Evolutionary conservation across 2,113 vertebrate genomes (phyloP), one percentile per base, ranked within the genome.

Genomic region (Xenus cinereus): DNA sequence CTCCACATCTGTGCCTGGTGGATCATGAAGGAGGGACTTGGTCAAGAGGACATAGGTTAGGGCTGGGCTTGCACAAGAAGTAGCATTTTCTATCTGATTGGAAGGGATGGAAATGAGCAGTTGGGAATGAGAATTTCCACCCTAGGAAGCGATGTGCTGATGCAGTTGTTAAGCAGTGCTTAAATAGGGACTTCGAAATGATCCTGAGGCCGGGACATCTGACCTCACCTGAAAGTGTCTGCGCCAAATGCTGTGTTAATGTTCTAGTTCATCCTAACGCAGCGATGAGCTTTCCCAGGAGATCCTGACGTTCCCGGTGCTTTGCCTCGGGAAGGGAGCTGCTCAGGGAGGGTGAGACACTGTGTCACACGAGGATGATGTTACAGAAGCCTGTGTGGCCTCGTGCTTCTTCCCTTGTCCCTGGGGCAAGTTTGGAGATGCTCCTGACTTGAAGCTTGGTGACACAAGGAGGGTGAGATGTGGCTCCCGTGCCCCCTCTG

Each of bases 281-380:
- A 30, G 33, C 2, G 1, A 4, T 43, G 62, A 35, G 10, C 37
- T 50, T 84, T 90, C 23, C 30, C 27, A 53, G 27, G 72, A 60
- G 30, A 69, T 63, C 30, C 18, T 56, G 71, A 4, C 0, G 1
- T 83, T 80, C 48, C 43, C 0, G 0, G 4, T 39, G n/a, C 30
- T 53, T 66, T 80, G 7, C 23, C 9, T 77, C 0, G 0, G n/a
- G 60, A 72, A 53, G 6, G 1, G 14, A 66, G 20, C 2, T 39
- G 43, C 20, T 78, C 56, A 12, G 33, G 15, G 20, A 71, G 41
- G 23, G 8, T 32, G 27, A 83, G 30, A 22, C 5, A 2, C 6
- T 3, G 1, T 46, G 93, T 72, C 16, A 20, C 8, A 22, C 6
- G 28, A 0, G 0, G 23, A 10, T 22, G 19, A 71, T 32, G 41